Conservation (phyloP, 1,140 invertebrate species). For the Halyomorpha halys region DNA sequence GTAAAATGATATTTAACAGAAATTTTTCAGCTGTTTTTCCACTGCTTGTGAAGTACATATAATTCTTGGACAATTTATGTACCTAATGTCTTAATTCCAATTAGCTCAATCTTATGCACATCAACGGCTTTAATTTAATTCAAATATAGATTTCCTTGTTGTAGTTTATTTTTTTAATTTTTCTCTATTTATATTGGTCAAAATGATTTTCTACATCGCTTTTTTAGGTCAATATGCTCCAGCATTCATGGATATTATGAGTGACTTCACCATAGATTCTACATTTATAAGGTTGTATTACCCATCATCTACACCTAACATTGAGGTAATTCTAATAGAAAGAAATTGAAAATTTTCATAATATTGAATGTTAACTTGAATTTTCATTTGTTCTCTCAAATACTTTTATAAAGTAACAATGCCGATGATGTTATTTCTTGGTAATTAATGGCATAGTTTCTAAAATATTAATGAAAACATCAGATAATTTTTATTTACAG, state of each 20-base stretch:
- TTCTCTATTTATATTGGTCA: too few species aligned
- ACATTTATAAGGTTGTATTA: constrained; percentile 40
- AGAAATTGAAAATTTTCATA: background rate
- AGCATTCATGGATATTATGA: constrained; percentile 40
- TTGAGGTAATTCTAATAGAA: constrained; percentile 31
- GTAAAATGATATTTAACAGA: too few species aligned
- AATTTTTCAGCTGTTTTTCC: too few species aligned
- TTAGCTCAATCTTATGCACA: too few species aligned
- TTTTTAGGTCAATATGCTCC: constrained; percentile 37
- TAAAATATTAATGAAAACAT: background rate
- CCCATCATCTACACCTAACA: constrained; percentile 33
- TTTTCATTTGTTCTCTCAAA: constrained; percentile 5
- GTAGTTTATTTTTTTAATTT: too few species aligned
- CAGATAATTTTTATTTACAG: constrained; percentile 33
- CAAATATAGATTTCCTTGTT: too few species aligned
- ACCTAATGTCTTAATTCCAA: too few species aligned
- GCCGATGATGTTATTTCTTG: too few species aligned
- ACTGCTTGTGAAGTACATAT: too few species aligned
- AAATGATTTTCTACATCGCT: too few species aligned
- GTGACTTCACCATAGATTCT: constrained; percentile 35
- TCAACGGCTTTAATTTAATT: too few species aligned
- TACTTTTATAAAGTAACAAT: background rate
- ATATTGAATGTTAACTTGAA: constrained; percentile 14
- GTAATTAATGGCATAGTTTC: background rate
- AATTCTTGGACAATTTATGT: too few species aligned